A percentile compares a stretch with the other conserved stretches of the same genome.
Evolutionary conservation across 2,888 invertebrate species (phyloP).

Genomic region (Dynastes grantii): DNA sequence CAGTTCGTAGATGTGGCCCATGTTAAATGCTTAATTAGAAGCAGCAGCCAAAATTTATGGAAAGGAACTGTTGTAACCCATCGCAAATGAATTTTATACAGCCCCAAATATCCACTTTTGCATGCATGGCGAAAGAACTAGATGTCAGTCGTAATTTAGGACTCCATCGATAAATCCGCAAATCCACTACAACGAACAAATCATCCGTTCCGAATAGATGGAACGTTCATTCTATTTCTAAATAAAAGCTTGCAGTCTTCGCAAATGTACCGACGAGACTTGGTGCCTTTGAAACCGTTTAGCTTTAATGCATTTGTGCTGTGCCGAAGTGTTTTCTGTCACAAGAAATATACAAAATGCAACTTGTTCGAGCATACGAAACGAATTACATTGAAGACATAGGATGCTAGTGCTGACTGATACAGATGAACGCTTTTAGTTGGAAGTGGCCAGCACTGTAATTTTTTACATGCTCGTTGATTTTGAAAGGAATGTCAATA

Average conservation of each 20-base stretch:
- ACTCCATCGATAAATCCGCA: background rate
- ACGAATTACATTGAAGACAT: background rate
- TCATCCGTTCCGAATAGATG: constrained; percentile 6
- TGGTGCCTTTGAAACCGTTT: constrained; percentile 1
- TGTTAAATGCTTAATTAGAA: no score
- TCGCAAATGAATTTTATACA: no score
- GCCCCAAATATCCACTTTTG: no score
- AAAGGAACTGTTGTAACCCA: no score
- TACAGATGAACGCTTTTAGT: constrained; percentile 10
- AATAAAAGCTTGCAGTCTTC: constrained; percentile 9
- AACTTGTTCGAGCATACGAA: background rate
- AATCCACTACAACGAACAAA: background rate
- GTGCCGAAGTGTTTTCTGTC: background rate
- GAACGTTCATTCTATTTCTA: constrained; percentile 16
- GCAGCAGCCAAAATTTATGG: no score
- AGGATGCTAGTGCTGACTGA: background rate
- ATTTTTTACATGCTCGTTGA: no score
- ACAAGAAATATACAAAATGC: background rate
- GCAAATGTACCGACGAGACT: background rate
- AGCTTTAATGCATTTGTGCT: background rate
- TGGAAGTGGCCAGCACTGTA: no score
- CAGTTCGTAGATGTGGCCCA: no score
- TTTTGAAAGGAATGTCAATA: no score
- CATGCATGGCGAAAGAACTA: background rate
- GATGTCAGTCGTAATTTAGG: background rate